Evolutionary conservation across 2,888 invertebrate genomes (phyloP).

Genomic region (Chironomus tentans): DNA sequence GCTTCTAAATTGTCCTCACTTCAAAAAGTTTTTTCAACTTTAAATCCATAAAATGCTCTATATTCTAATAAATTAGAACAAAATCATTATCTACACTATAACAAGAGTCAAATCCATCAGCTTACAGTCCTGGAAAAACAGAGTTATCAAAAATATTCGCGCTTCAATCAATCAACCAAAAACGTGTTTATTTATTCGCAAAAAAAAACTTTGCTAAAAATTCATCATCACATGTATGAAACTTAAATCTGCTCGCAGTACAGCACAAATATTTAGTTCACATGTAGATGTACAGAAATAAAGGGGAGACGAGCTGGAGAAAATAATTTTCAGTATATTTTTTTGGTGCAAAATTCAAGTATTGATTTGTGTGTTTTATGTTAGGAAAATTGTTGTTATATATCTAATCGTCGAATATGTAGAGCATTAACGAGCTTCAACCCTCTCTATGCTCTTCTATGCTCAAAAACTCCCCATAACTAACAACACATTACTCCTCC

Average conservation of each 20-base stretch:
- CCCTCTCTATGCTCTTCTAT: neutral
- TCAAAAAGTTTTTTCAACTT: neutral
- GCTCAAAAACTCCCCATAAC: neutral
- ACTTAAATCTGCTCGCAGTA: too few relatives aligned
- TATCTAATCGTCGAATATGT: conserved; percentile 13
- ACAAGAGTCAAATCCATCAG: too few relatives aligned
- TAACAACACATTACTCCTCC: neutral
- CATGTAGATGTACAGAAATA: neutral
- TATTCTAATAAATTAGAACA: too few relatives aligned
- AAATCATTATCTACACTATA: too few relatives aligned
- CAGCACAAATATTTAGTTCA: too few relatives aligned
- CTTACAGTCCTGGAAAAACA: too few relatives aligned
- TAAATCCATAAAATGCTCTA: neutral
- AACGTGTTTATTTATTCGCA: too few relatives aligned
- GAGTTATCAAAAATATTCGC: too few relatives aligned
- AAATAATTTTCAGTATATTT: conserved; percentile 18
- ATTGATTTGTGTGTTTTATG: conserved; percentile 25
- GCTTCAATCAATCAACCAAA: too few relatives aligned
- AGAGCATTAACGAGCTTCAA: conserved; percentile 10
- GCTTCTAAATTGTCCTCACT: too few relatives aligned
- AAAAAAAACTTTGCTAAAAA: neutral
- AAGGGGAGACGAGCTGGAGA: neutral
- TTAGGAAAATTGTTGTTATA: conserved; percentile 12
- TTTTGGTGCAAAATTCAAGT: conserved; percentile 18
- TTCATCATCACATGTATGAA: neutral